These are phyloP conservation scores for Patella pellucida DNA, from an alignment of 2,888 invertebrate genomes.

Conservation along the genomic window DNA sequence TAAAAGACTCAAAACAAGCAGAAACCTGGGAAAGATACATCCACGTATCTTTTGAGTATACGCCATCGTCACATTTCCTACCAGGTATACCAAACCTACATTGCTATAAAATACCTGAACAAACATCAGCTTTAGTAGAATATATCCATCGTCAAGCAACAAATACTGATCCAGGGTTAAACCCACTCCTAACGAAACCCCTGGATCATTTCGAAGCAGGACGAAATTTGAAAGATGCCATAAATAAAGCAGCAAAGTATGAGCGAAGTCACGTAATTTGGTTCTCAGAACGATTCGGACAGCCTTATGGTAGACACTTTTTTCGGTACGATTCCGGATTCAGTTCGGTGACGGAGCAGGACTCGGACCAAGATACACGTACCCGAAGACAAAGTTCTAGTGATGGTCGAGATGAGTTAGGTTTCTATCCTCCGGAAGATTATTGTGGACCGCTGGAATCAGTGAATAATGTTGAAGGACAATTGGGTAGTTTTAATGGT, in stretches of 20 bases:
- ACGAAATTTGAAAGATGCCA: not conserved
- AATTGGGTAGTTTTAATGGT: too few species aligned
- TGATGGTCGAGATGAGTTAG: not conserved
- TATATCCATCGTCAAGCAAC: not conserved
- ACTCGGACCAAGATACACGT: not conserved
- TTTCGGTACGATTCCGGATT: not conserved
- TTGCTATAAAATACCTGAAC: too few species aligned
- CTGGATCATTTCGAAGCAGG: not conserved
- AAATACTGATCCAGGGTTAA: not conserved
- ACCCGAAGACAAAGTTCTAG: too few species aligned
- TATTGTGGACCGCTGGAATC: not conserved
- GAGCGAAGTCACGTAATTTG: not conserved
- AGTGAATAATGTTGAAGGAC: not conserved
- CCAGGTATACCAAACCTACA: not conserved
- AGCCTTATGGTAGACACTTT: not conserved
- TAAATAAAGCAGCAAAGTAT: not conserved
- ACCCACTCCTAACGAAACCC: too few species aligned
- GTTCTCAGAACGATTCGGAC: not conserved
- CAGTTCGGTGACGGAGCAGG: not conserved
- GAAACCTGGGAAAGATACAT: not conserved
- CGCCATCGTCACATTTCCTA: not conserved
- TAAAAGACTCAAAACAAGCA: not conserved
- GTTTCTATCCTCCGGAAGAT: constrained; percentile 1
- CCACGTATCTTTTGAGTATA: not conserved
- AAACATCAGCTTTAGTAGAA: not conserved